Conservation (phyloP, 2,113 vertebrate species). For the Ailuropoda melanoleuca region DNA sequence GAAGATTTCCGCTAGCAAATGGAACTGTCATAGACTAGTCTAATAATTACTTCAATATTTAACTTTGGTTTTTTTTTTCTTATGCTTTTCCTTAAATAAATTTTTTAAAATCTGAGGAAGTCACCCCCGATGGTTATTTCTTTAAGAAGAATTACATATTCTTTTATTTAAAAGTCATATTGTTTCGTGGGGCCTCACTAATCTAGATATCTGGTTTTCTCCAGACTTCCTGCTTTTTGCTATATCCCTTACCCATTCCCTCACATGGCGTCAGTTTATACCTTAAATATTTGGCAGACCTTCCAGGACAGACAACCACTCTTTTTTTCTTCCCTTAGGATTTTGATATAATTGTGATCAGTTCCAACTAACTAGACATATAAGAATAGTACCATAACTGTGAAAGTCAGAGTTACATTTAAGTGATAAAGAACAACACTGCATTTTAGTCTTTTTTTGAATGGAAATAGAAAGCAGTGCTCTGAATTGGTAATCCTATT, state of each 20-base stretch:
- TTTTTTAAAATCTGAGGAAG: neutral
- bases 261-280: neutral
- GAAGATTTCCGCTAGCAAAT: neutral
- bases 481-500: neutral
- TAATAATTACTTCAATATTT: neutral
- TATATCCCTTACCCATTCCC: fast-evolving
- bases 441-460: neutral
- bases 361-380: neutral
- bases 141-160: neutral
- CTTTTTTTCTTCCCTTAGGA: neutral
- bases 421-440: neutral
- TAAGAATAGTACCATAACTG: neutral
- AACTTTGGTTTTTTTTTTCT: neutral
- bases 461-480: neutral
- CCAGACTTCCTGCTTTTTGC: neutral
- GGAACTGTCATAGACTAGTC: neutral
- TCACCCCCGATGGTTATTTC: neutral
- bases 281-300: neutral
- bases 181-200: neutral
- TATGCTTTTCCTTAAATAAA: neutral
- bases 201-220: neutral
- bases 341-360: neutral
- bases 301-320: neutral
- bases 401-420: neutral
- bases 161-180: neutral